Conservation (phyloP, 53 echinoderm and acorn worm genomes). For the Stichopus horrens region DNA sequence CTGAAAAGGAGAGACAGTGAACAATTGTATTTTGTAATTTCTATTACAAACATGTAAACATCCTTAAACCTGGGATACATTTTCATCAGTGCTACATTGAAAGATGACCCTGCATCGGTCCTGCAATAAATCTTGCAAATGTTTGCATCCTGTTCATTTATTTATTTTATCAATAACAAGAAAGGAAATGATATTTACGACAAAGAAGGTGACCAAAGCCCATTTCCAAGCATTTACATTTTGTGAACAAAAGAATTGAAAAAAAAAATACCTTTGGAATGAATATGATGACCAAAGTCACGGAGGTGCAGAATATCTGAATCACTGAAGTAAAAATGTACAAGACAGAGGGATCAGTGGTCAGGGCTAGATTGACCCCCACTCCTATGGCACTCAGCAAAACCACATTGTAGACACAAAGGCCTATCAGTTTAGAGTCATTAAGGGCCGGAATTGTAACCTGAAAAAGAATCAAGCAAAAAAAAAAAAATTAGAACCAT, state of each 20-base stretch:
- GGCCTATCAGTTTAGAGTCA: slow-evolving; percentile 71
- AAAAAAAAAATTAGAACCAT: neutral
- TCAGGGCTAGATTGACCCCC: slow-evolving; percentile 54
- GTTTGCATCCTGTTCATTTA: too few relatives aligned
- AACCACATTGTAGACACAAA: slow-evolving; percentile 75
- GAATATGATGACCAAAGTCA: slow-evolving; percentile 64
- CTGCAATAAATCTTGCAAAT: too few relatives aligned
- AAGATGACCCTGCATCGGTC: too few relatives aligned
- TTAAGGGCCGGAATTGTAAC: slow-evolving; percentile 67
- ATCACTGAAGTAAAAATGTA: slow-evolving; percentile 59
- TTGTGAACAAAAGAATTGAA: neutral
- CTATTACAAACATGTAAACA: too few relatives aligned
- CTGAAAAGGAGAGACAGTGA: too few relatives aligned
- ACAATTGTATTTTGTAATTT: too few relatives aligned
- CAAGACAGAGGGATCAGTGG: slow-evolving; percentile 43
- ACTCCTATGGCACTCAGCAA: slow-evolving; percentile 63
- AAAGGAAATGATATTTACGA: too few relatives aligned
- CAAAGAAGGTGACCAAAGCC: too few relatives aligned
- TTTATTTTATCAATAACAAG: too few relatives aligned
- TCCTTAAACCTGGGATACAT: too few relatives aligned
- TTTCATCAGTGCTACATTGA: too few relatives aligned
- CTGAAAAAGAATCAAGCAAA: slow-evolving; percentile 27
- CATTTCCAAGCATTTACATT: too few relatives aligned
- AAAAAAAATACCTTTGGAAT: slow-evolving; percentile 60
- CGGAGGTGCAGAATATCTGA: slow-evolving; percentile 60